Base-by-base conservation (phyloP, 2,113 vertebrate genomes). In the Piprites chloris region DNA sequence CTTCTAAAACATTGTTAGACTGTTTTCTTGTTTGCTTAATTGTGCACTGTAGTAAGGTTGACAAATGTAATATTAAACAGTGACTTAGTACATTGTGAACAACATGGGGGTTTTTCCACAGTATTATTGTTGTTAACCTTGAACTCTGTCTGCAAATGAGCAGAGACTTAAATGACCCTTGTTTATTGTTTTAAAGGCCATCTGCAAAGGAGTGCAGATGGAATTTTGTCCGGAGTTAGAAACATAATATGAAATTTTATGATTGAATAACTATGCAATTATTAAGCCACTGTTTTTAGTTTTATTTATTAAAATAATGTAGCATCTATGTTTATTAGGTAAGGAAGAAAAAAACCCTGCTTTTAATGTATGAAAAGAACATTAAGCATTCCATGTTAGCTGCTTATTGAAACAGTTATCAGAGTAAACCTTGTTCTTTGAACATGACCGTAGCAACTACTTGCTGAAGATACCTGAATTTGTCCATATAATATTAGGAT, bases 351-450 rank as follows among this genome's bases (percentile, higher is more conserved):
- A 62, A 89, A 42, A n/a, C n/a, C 6, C 3, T 75, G 14, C 1
- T 59, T 93, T 87, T 56, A 55, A 8, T 67, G 3, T 56, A 6
- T 62, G 26, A 59, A 80, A 85, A 63, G 15, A 86, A 47, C 19
- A 41, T 69, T 61, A 89, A 55, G 33, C 30, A 67, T 89, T 87
- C 81, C 52, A 42, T 87, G 39, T 83, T 89, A 89, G n/a, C 52
- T 96, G 84, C 84, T 94, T 85, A 91, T 63, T 91, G 87, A 92
- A 95, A 83, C 72, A 89, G 76, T 89, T 96, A 90, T 53, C 61
- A 78, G 69, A 79, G 52, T 90, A 93, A 93, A 92, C 49, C 66
- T 90, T 1, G 9, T 71, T 91, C 50, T 62, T 87, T 41, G 55
- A 77, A 89, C 41, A 35, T 41, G 5, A 33, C 28, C 75, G 27